Evolutionary conservation across 1,140 invertebrate species (phyloP).

Genomic region (Drosophila bocki): DNA sequence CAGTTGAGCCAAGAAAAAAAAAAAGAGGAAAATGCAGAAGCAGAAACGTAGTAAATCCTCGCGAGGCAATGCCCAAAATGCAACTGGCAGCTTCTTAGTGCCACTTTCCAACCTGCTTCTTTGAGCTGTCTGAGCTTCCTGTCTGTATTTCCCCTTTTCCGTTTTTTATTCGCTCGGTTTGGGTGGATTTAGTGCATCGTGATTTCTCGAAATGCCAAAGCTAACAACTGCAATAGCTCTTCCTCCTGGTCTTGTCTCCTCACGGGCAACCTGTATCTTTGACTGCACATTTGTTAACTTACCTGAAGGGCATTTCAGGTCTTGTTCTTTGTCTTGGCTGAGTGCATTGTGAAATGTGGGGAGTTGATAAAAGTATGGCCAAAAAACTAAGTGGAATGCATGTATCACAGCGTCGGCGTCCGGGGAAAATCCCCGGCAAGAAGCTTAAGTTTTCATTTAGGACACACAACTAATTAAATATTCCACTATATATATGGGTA

Average conservation of each 20-base stretch:
- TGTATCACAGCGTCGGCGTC: neutral
- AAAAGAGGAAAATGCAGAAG: slow-evolving; percentile 30
- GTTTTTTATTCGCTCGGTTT: slow-evolving; percentile 29
- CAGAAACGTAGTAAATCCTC: slow-evolving; percentile 58
- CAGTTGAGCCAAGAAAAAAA: neutral
- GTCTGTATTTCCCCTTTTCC: slow-evolving; percentile 8
- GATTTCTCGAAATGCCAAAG: slow-evolving; percentile 76
- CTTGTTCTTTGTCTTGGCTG: slow-evolving; percentile 53
- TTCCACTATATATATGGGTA: slow-evolving; percentile 36
- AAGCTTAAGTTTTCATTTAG: slow-evolving; percentile 3
- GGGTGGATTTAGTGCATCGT: slow-evolving; percentile 73
- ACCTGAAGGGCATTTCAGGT: slow-evolving; percentile 79
- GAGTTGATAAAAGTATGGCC: slow-evolving; percentile 37
- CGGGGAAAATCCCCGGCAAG: neutral
- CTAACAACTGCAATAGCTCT: slow-evolving; percentile 75
- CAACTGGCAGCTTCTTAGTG: slow-evolving; percentile 67
- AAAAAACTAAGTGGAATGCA: slow-evolving; percentile 29
- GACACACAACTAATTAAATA: slow-evolving; percentile 32
- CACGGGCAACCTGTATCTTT: slow-evolving; percentile 71
- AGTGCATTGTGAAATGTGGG: slow-evolving; percentile 49
- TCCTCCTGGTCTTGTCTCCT: slow-evolving; percentile 39
- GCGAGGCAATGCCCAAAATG: slow-evolving; percentile 53
- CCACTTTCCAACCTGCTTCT: slow-evolving; percentile 51
- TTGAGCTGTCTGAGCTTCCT: slow-evolving; percentile 59
- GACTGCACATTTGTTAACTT: slow-evolving; percentile 84